These are phyloP conservation scores for Engystomops pustulosus DNA, from an alignment of 2,113 vertebrate species.

Conservation along the genomic window DNA sequence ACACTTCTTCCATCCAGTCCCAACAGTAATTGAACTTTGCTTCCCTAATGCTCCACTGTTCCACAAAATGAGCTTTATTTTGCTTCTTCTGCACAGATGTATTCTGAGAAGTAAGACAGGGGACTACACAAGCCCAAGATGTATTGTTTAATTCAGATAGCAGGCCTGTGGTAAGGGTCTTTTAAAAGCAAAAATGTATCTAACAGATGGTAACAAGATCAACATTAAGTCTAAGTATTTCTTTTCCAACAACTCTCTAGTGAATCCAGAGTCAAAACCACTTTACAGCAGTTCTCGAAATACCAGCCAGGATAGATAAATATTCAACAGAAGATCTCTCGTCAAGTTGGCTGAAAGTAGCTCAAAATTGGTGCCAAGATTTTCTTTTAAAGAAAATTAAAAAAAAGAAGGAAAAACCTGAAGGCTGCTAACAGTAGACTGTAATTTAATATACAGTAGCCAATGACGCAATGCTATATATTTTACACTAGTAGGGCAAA, in stretches of 20 bases:
- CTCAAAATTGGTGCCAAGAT: conserved; percentile 2
- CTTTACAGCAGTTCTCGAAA: conserved; percentile 52
- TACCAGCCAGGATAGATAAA: conserved; percentile 49
- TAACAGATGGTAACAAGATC: conserved; percentile 53
- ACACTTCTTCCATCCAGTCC: conserved; percentile 21
- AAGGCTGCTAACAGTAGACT: neutral
- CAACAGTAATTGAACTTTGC: conserved; percentile 31
- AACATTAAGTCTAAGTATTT: conserved; percentile 43
- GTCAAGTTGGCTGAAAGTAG: conserved; percentile 20
- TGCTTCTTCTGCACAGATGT: conserved; percentile 23
- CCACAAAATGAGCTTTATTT: conserved; percentile 14
- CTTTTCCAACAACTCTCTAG: conserved; percentile 47
- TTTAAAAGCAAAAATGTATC: conserved; percentile 40
- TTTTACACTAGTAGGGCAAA: no score
- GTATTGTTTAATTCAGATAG: conserved; percentile 49
- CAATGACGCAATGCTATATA: neutral
- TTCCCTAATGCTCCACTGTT: conserved; percentile 20
- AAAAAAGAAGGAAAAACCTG: neutral
- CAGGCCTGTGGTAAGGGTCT: conserved; percentile 43
- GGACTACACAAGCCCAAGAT: conserved; percentile 7
- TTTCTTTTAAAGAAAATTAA: neutral
- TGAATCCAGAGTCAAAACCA: conserved; percentile 53
- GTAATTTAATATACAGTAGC: neutral
- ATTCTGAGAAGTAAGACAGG: conserved; percentile 24
- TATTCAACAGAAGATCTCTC: conserved; percentile 42